Evolutionary conservation across 1,140 invertebrate genomes (phyloP).

Genomic region (Asobara japonica): DNA sequence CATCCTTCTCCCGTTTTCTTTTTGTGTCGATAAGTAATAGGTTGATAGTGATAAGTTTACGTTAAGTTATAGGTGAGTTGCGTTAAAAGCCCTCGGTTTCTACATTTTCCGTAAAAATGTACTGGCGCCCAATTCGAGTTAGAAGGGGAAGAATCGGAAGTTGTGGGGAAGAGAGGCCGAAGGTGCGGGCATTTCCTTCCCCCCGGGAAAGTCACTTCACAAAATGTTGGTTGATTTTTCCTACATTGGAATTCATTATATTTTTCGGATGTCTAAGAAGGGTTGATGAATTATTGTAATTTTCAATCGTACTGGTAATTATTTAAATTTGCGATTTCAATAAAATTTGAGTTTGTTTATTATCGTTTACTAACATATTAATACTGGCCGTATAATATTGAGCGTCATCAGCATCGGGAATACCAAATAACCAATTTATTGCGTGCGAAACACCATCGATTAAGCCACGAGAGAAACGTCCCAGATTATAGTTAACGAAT

Average conservation of each 20-base stretch:
- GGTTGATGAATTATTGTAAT: slow-evolving; percentile 33
- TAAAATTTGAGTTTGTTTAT: slow-evolving; percentile 38
- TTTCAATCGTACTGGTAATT: slow-evolving; percentile 36
- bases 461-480: slow-evolving; percentile 37
- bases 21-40: too few species aligned
- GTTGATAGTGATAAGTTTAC: too few species aligned
- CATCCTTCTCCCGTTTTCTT: too few species aligned
- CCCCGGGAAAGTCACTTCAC: too few species aligned
- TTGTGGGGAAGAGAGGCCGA: too few species aligned
- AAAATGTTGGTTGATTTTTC: slow-evolving; percentile 35
- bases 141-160: too few species aligned
- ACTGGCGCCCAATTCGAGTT: too few species aligned
- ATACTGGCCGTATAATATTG: slow-evolving; percentile 45
- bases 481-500: slow-evolving; percentile 30
- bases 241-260: slow-evolving; percentile 34
- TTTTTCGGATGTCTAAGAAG: slow-evolving; percentile 37
- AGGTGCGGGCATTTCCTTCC: too few species aligned
- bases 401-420: slow-evolving; percentile 45
- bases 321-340: slow-evolving; percentile 38
- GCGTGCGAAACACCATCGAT: slow-evolving; percentile 45
- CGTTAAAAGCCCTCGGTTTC: too few species aligned
- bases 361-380: slow-evolving; percentile 34
- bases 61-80: too few species aligned
- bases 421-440: slow-evolving; percentile 54
- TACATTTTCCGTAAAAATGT: too few species aligned